phyloP scores from a whole-genome alignment of 2,888 invertebrate species.

The Ennomos quercinarius region DNA sequence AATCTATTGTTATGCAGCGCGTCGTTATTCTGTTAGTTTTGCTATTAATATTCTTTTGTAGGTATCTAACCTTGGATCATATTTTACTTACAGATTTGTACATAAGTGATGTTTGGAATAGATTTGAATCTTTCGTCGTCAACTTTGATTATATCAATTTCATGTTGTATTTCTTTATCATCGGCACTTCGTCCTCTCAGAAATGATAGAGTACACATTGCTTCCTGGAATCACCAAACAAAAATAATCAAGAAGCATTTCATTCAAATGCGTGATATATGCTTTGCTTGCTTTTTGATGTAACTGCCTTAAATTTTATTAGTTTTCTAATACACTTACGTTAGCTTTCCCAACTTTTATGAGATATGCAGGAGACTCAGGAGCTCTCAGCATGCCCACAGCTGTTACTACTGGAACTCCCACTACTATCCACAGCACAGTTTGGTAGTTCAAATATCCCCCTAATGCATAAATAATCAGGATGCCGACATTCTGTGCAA shows the following conservation, averaged over 20 bases:
- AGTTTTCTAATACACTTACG: conserved; percentile 47
- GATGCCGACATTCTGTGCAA: conserved; percentile 55
- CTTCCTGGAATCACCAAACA: conserved; percentile 49
- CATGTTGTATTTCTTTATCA: conserved; percentile 55
- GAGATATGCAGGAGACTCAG: conserved; percentile 67
- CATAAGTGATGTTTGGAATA: conserved; percentile 56
- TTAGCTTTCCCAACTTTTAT: conserved; percentile 57
- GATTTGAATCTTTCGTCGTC: conserved; percentile 60
- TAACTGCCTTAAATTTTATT: not conserved
- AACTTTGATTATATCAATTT: conserved; percentile 55
- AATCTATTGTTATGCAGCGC: no score
- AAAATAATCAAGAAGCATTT: no score
- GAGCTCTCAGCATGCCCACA: conserved; percentile 55
- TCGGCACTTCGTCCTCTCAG: conserved; percentile 56
- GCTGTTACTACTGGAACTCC: conserved; percentile 49
- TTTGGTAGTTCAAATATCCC: conserved; percentile 55
- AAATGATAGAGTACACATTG: conserved; percentile 49
- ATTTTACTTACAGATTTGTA: conserved; percentile 58
- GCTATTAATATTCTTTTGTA: not conserved
- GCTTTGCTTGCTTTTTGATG: not conserved
- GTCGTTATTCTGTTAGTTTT: not conserved
- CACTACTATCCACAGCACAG: conserved; percentile 52
- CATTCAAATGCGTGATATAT: no score
- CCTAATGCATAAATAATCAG: conserved; percentile 57
- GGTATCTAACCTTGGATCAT: not conserved